Percentiles rank a stretch among this genome's conserved stretches.
phyloP scores from a whole-genome alignment of 2,888 invertebrate genomes.

The Plebejus anna region DNA sequence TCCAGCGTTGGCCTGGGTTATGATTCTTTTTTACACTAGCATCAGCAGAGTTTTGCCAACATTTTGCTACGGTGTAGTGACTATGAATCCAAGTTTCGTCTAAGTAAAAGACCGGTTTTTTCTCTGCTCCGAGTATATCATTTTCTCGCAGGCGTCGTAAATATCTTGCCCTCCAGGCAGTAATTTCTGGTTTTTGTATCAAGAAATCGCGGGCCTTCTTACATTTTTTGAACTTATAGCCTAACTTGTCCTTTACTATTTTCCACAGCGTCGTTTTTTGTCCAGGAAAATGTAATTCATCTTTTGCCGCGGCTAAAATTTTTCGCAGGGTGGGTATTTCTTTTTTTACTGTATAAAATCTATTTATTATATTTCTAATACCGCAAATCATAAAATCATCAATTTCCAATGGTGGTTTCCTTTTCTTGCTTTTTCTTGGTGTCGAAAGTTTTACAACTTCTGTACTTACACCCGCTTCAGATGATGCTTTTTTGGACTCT shows the following conservation, averaged over 20 bases:
- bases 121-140: not conserved
- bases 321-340: not conserved
- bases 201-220: not conserved
- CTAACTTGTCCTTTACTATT: conserved; percentile 1
- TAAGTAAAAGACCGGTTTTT: conserved; percentile 3
- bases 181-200: conserved; percentile 4
- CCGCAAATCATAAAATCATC: conserved; percentile 1
- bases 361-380: not conserved
- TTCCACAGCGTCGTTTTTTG: not conserved
- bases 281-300: conserved; percentile 1
- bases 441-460: conserved; percentile 1
- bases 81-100: conserved; percentile 3
- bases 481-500: not conserved
- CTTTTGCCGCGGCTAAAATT: conserved; percentile 1
- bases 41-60: not conserved
- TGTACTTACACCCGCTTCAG: not conserved
- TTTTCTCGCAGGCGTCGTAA: not conserved
- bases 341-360: not conserved
- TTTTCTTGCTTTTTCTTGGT: conserved; percentile 1
- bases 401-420: conserved; percentile 1
- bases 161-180: not conserved
- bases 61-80: conserved; percentile 3
- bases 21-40: not conserved
- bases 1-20: conserved; percentile 2
- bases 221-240: conserved; percentile 1